Base-by-base conservation (phyloP, 2,888 invertebrate genomes). In the Ochropacha duplaris region DNA sequence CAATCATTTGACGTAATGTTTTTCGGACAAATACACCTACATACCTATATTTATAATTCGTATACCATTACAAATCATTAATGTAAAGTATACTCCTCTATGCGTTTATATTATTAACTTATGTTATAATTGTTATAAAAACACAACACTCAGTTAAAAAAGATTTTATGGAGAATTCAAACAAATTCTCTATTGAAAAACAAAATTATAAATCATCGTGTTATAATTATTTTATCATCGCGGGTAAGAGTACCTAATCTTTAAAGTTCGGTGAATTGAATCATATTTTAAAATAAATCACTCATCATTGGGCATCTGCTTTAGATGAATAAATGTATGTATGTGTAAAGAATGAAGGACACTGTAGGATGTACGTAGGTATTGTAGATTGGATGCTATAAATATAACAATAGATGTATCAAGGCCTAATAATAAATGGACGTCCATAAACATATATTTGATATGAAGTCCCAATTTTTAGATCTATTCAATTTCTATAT, bases 231-330 rank as follows among this genome's bases (percentile, higher is more conserved):
- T 60, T 65, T 64, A 65, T 64, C 60, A 67, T 60, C 54, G 52
- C 39, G 59, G 50, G 59, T 58, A 64, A 67, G 62, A 57, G 54
- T 59, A n/a, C n/a, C n/a, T n/a, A 59, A 66, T 64, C 57, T 62
- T 56, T 57, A 49, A 39, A 26, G 58, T 54, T 55, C 54, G 54
- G 65, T 68, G 61, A 63, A 68, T 66, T 61, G 65, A 69, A 67
- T 66, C 55, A 67, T 61, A 61, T 60, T 59, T 52, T 57, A 59
- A 59, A 61, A 74, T 80, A 76, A 79, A 78, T 78, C 74, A 74
- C 62, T 80, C 72, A 59, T 59, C 68, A 65, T 64, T 59, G 63
- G 62, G 66, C 75, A 72, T 78, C 79, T 83, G 81, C 74, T 81
- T 72, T 71, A 72, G n/a, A n/a, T n/a, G n/a, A n/a, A n/a, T n/a